Percentiles rank a stretch among this genome's conserved stretches.
Conservation (phyloP, 2,888 invertebrate genomes). For the Synanthedon andrenaeformis region DNA sequence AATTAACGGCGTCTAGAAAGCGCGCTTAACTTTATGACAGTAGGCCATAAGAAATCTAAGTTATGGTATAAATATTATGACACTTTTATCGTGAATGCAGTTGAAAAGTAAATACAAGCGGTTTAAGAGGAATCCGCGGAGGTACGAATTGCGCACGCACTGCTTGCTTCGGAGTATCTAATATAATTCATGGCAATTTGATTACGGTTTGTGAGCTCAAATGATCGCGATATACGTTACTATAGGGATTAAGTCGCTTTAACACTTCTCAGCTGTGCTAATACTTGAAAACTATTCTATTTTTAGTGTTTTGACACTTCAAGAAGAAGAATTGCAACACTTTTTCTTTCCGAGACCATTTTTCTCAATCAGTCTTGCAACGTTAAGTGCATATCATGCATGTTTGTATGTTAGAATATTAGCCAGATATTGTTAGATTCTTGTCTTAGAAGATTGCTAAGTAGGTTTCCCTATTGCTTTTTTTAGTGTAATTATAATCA, state of each 20-base stretch:
- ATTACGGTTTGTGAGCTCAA: constrained; percentile 32
- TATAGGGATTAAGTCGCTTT: not conserved
- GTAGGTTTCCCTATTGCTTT: too few species aligned
- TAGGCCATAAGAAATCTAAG: constrained; percentile 61
- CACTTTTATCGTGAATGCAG: constrained; percentile 59
- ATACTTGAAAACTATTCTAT: too few species aligned
- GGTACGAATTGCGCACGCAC: constrained; percentile 36
- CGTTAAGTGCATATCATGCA: too few species aligned
- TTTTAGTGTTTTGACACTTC: too few species aligned
- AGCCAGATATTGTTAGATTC: too few species aligned
- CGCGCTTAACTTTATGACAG: constrained; percentile 53
- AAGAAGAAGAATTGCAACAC: too few species aligned
- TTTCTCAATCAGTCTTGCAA: too few species aligned
- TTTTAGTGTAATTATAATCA: too few species aligned
- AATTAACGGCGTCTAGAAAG: constrained; percentile 33
- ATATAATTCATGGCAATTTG: constrained; percentile 30
- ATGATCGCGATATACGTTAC: constrained; percentile 18
- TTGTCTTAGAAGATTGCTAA: too few species aligned
- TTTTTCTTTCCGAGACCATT: too few species aligned
- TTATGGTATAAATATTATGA: constrained; percentile 68
- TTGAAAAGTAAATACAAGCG: constrained; percentile 57
- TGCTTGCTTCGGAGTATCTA: constrained; percentile 20
- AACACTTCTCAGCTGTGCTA: too few species aligned
- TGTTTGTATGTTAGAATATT: too few species aligned
- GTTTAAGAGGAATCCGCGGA: constrained; percentile 27